Percentiles rank a stretch among this genome's conserved stretches.
phyloP scores from a whole-genome alignment of 2,113 vertebrate species.

The Arenaria interpres region DNA sequence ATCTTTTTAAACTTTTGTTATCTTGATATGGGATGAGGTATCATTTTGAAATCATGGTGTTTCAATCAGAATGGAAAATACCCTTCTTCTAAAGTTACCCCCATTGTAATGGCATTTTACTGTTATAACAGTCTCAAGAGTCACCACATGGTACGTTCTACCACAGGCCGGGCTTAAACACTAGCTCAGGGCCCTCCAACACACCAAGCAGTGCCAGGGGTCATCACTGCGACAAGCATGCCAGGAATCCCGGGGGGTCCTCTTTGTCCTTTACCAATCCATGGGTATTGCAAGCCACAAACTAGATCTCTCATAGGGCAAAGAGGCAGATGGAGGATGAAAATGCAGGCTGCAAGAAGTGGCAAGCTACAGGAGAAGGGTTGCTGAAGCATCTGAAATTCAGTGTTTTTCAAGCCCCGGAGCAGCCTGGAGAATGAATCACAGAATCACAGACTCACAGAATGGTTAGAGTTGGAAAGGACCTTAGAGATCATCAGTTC shows the following conservation, averaged over 20 bases:
- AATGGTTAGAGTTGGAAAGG: too few relatives aligned
- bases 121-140: neutral
- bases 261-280: neutral
- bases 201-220: neutral
- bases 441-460: too few relatives aligned
- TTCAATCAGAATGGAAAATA: neutral
- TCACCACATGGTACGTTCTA: neutral
- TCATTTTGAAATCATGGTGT: neutral
- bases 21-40: neutral
- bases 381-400: neutral
- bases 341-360: neutral
- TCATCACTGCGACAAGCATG: neutral
- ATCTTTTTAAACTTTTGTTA: neutral
- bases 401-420: neutral
- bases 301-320: neutral
- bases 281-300: neutral
- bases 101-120: neutral
- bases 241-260: rapidly evolving
- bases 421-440: neutral
- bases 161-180: too few relatives aligned
- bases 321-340: neutral
- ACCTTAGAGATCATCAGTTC: too few relatives aligned
- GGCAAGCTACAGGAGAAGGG: neutral
- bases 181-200: neutral
- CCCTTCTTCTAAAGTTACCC: neutral